Conservation (phyloP, 1,140 invertebrate genomes). For the Drosophila burlai region DNA sequence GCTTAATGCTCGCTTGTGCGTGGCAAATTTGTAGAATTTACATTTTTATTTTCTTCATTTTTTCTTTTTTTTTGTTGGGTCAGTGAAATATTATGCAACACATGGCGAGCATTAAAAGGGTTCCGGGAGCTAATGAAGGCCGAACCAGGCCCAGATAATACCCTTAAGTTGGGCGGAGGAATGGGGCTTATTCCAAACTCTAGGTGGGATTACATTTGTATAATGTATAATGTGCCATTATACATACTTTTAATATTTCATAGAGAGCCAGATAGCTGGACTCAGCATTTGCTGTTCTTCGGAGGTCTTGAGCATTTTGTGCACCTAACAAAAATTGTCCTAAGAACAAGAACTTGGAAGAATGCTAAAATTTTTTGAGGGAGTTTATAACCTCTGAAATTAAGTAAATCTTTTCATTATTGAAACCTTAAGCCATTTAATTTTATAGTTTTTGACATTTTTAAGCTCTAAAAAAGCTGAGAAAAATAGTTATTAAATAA, state of each 20-base stretch:
- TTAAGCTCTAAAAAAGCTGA: background rate
- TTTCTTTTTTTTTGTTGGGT: background rate
- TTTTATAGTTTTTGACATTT: background rate
- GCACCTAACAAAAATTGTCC: background rate
- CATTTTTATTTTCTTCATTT: slow-evolving; percentile 61
- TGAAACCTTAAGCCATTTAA: background rate
- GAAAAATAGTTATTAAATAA: background rate
- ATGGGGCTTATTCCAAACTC: background rate
- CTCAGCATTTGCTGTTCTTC: too few relatives aligned
- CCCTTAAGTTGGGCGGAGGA: slow-evolving; percentile 10
- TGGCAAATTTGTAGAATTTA: slow-evolving; percentile 78
- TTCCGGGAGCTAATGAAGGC: slow-evolving; percentile 38
- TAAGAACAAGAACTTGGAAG: background rate
- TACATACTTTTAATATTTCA: slow-evolving; percentile 14
- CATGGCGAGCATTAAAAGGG: slow-evolving; percentile 68
- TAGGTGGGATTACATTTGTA: slow-evolving; percentile 14
- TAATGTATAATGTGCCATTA: slow-evolving; percentile 9
- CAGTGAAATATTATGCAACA: slow-evolving; percentile 68
- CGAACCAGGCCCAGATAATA: slow-evolving; percentile 10
- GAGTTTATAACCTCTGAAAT: background rate
- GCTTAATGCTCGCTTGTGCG: slow-evolving; percentile 74
- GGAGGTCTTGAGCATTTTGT: too few relatives aligned
- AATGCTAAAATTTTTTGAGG: background rate
- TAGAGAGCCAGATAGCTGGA: background rate
- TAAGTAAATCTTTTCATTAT: background rate